Evolutionary conservation across 2,888 invertebrate species (phyloP).

Genomic region (Phaonia tiefii): DNA sequence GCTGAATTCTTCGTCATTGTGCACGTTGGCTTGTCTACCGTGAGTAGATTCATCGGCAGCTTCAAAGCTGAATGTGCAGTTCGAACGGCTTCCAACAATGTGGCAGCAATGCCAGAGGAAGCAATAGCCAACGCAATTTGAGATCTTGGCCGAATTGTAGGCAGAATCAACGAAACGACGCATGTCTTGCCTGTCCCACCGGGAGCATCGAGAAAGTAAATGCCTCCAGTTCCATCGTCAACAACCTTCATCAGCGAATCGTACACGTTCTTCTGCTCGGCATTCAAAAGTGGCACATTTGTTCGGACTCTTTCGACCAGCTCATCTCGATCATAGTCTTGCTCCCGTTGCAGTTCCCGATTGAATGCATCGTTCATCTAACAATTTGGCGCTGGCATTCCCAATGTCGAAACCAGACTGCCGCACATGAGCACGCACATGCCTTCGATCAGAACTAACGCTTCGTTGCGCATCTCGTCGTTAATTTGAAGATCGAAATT

Average conservation of each 20-base stretch:
- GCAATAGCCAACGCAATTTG: too few relatives aligned
- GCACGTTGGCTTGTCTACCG: too few relatives aligned
- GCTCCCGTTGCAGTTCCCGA: constrained; percentile 19
- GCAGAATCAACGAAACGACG: neutral
- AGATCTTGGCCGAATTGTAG: too few relatives aligned
- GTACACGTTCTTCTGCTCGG: constrained; percentile 46
- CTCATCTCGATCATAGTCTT: constrained; percentile 27
- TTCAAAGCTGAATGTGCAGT: too few relatives aligned
- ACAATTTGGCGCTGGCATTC: constrained; percentile 61
- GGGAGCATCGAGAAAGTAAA: constrained; percentile 17
- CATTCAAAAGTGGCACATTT: constrained; percentile 35
- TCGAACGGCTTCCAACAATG: too few relatives aligned
- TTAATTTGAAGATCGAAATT: constrained; percentile 15
- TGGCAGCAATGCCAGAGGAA: too few relatives aligned
- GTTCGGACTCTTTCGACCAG: constrained; percentile 38
- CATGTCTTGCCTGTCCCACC: constrained; percentile 40
- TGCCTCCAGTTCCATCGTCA: constrained; percentile 42
- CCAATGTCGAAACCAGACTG: constrained; percentile 50
- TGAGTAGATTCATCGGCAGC: too few relatives aligned
- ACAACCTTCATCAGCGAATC: constrained; percentile 47
- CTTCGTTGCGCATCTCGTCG: neutral
- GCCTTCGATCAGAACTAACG: neutral
- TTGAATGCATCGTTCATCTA: constrained; percentile 17
- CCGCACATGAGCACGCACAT: constrained; percentile 58
- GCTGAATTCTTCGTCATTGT: too few relatives aligned